Evolutionary conservation across 2,797 vertebrate genomes (phyloP).

Genomic region (Staurois parvus): DNA sequence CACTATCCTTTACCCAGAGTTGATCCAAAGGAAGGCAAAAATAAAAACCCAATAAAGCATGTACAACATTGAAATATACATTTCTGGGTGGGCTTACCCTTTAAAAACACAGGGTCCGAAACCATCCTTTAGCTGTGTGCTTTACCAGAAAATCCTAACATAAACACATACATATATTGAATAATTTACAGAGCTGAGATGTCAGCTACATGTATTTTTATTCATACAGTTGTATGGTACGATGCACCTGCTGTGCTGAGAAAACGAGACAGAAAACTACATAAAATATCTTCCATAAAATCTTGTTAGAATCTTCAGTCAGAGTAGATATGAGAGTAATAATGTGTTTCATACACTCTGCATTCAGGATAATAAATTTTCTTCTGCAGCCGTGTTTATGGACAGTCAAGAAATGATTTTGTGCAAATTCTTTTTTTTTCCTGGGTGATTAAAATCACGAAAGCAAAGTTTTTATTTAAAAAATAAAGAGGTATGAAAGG

Average conservation of each 20-base stretch:
- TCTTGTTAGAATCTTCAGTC: constrained; percentile 1
- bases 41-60: too few relatives aligned
- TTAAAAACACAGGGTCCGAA: too few relatives aligned
- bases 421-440: background rate
- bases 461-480: background rate
- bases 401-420: background rate
- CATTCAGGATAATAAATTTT: background rate
- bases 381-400: background rate
- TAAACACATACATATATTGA: background rate
- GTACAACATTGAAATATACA: too few relatives aligned
- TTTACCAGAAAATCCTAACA: background rate
- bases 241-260: background rate
- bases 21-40: too few relatives aligned
- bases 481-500: background rate
- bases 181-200: background rate
- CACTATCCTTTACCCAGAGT: too few relatives aligned
- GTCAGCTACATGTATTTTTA: background rate
- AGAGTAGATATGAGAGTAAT: background rate
- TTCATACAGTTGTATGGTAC: background rate
- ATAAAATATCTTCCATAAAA: constrained; percentile 1
- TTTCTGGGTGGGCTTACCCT: too few relatives aligned
- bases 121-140: too few relatives aligned
- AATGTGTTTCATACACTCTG: background rate
- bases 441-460: background rate
- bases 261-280: background rate